Evolutionary conservation across 2,797 vertebrate genomes (phyloP).

Genomic region (Sternarchorhynchus goeldii): DNA sequence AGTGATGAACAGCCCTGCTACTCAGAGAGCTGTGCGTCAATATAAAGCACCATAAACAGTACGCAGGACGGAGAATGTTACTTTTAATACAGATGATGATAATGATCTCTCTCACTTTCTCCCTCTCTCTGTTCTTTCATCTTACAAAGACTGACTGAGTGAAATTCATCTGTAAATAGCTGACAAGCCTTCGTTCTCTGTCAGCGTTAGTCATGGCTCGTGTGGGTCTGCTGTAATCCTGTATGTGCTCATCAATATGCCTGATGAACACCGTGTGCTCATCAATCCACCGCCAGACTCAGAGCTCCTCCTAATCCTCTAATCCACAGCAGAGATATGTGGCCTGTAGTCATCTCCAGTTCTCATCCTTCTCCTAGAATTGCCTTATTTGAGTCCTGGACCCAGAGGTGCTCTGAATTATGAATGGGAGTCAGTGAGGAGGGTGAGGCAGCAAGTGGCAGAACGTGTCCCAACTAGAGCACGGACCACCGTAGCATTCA

Average conservation of each 20-base stretch:
- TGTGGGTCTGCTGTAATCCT: slow-evolving; percentile 31
- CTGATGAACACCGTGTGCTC: background rate
- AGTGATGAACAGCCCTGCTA: slow-evolving; percentile 41
- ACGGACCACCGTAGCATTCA: slow-evolving; percentile 23
- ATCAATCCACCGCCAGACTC: slow-evolving; percentile 36
- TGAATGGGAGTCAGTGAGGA: slow-evolving; percentile 30
- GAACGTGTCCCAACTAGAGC: background rate
- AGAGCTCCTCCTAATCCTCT: slow-evolving; percentile 34
- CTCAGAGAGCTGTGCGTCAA: slow-evolving; percentile 18
- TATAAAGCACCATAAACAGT: slow-evolving; percentile 23
- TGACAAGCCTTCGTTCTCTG: slow-evolving; percentile 32
- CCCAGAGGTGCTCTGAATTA: slow-evolving; percentile 49
- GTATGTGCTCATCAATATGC: slow-evolving; percentile 45
- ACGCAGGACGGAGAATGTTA: slow-evolving; percentile 7
- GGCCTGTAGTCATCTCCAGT: slow-evolving; percentile 43
- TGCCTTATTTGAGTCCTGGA: slow-evolving; percentile 51
- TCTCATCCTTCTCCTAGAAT: slow-evolving; percentile 49
- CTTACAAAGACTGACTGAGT: slow-evolving; percentile 28
- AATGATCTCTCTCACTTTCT: background rate
- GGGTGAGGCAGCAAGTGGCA: background rate
- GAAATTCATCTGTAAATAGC: slow-evolving; percentile 29
- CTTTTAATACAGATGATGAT: slow-evolving; percentile 34
- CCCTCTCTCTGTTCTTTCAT: slow-evolving; percentile 6
- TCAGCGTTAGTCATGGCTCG: slow-evolving; percentile 38
- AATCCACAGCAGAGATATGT: slow-evolving; percentile 38